Conservation (phyloP, 2,888 invertebrate species). For the Tholera decimalis region DNA sequence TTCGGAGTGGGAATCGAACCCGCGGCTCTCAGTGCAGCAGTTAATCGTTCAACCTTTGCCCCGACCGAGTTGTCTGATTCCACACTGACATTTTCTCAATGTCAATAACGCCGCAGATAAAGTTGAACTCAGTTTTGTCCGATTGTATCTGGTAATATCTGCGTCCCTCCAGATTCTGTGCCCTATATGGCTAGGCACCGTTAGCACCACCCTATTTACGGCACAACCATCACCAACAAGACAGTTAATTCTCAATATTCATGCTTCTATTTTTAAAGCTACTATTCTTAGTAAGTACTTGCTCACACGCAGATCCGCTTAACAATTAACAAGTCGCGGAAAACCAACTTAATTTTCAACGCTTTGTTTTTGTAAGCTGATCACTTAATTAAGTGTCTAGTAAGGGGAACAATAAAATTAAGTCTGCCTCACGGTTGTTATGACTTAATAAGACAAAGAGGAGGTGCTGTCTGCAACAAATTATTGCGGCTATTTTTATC, state of each 20-base stretch:
- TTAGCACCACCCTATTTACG: too few species aligned
- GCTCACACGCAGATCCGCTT: constrained; percentile 24
- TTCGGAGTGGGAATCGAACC: too few species aligned
- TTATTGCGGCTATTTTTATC: constrained; percentile 3
- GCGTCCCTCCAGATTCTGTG: too few species aligned
- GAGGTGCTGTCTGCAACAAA: neutral
- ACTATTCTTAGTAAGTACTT: neutral
- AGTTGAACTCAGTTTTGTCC: too few species aligned
- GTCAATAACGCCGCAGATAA: too few species aligned
- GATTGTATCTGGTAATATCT: too few species aligned
- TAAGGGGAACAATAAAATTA: constrained; percentile 9
- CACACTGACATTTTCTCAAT: too few species aligned
- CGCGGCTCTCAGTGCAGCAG: too few species aligned
- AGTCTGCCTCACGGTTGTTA: constrained; percentile 24
- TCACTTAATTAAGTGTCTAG: constrained; percentile 21
- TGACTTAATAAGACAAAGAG: constrained; percentile 8
- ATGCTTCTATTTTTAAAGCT: constrained; percentile 19
- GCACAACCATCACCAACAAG: too few species aligned
- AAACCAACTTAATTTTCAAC: constrained; percentile 29
- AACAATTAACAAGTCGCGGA: constrained; percentile 13
- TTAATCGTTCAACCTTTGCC: too few species aligned
- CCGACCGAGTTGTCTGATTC: too few species aligned
- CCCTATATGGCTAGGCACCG: too few species aligned
- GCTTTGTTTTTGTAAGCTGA: constrained; percentile 36
- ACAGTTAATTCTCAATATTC: constrained; percentile 3